A percentile compares a stretch with the other conserved stretches of the same genome.
phyloP scores from a whole-genome alignment of 2,797 vertebrate genomes.

The Pseudocheirus occidentalis region DNA sequence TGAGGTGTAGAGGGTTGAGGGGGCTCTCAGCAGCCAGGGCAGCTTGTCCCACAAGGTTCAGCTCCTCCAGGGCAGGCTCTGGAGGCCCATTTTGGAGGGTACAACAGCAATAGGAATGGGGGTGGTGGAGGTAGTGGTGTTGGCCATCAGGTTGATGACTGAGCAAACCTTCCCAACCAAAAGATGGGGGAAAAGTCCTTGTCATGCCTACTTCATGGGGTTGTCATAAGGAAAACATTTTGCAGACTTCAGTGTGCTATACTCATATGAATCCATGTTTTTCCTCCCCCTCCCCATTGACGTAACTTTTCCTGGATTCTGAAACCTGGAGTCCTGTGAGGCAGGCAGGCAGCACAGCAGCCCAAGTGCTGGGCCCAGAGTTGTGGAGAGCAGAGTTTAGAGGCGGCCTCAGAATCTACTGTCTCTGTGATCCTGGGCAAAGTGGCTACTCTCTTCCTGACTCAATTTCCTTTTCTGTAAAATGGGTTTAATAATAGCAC shows the following conservation, averaged over 20 bases:
- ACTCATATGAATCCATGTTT: background rate
- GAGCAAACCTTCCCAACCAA: background rate
- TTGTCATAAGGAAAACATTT: background rate
- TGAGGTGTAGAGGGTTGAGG: background rate
- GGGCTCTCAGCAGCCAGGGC: no score
- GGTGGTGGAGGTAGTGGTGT: background rate
- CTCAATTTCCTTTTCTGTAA: background rate
- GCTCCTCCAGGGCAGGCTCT: no score
- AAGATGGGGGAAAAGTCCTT: background rate
- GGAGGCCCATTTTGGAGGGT: background rate
- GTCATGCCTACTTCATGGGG: background rate
- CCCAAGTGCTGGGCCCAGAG: background rate
- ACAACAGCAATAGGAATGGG: background rate
- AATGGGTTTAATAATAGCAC: background rate
- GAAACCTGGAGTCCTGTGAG: background rate
- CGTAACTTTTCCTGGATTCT: background rate
- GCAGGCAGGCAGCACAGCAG: background rate
- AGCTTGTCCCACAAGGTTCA: no score
- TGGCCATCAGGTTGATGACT: no score
- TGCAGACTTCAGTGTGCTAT: background rate
- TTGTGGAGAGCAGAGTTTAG: background rate
- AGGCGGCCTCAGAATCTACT: background rate
- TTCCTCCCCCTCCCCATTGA: background rate
- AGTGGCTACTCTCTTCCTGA: background rate
- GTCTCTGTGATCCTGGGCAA: background rate